A percentile compares a stretch with the other conserved stretches of the same genome.
Evolutionary conservation across 2,888 invertebrate species (phyloP).

Genomic region (Scaptomyza cyrtandrae): DNA sequence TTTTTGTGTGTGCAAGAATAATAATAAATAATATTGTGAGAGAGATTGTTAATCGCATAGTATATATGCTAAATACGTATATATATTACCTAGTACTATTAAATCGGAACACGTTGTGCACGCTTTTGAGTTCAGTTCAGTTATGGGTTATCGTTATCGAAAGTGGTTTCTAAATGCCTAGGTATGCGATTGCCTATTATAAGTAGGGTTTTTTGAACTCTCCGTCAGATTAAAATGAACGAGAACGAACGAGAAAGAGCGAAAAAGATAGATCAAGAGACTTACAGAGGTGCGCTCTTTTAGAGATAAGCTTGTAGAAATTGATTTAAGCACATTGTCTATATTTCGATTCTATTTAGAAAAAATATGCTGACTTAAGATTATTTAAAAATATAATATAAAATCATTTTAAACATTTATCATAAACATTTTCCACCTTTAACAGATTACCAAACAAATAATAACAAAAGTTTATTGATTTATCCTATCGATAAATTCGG

Average conservation of each 20-base stretch:
- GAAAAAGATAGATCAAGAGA: neutral
- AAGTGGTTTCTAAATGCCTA: conserved; percentile 47
- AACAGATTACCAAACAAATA: no score
- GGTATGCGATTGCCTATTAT: conserved; percentile 25
- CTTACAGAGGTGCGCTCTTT: conserved; percentile 21
- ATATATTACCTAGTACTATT: conserved; percentile 20
- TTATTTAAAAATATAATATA: no score
- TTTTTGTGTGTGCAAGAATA: neutral
- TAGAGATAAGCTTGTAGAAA: conserved; percentile 9
- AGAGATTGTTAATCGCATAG: conserved; percentile 3
- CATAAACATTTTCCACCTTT: no score
- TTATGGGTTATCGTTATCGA: conserved; percentile 72
- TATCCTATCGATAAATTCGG: no score
- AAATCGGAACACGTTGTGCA: conserved; percentile 47
- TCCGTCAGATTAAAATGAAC: conserved; percentile 19
- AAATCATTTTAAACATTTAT: no score
- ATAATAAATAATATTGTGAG: conserved; percentile 5
- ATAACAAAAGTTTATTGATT: no score
- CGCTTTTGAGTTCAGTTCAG: conserved; percentile 25
- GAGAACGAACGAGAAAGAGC: neutral
- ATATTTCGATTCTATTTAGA: conserved; percentile 16
- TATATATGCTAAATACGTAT: neutral
- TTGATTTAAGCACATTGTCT: conserved; percentile 27
- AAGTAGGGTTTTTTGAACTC: conserved; percentile 57
- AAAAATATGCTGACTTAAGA: no score